phyloP scores from a whole-genome alignment of 2,797 vertebrate genomes.

The Molothrus ater region DNA sequence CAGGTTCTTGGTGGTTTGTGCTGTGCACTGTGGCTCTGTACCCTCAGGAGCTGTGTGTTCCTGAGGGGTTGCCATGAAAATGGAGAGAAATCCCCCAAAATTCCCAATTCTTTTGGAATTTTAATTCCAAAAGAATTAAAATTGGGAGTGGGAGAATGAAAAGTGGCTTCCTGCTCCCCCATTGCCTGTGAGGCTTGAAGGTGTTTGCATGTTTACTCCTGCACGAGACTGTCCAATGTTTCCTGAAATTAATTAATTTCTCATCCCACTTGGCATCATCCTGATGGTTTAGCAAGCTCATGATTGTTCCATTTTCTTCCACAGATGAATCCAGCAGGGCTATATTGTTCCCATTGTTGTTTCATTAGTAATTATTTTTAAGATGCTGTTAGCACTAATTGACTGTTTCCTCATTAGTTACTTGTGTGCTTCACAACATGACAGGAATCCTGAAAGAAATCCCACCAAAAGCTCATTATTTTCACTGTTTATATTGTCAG shows the following conservation, averaged over 20 bases:
- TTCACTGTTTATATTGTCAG: background rate
- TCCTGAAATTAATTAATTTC: background rate
- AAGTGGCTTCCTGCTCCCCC: conserved; percentile 69
- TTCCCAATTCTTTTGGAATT: no score
- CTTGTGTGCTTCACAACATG: accelerated
- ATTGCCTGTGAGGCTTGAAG: background rate
- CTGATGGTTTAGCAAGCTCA: background rate
- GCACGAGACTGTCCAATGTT: conserved; percentile 52
- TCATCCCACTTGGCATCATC: background rate
- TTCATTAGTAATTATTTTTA: background rate
- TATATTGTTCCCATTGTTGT: background rate
- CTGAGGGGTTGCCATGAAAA: background rate
- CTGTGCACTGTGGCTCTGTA: background rate
- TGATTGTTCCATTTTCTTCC: background rate
- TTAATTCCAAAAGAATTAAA: background rate
- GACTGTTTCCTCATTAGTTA: background rate
- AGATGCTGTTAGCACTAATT: background rate
- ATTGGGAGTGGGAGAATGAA: conserved; percentile 48
- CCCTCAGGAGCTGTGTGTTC: background rate
- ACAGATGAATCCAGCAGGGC: background rate
- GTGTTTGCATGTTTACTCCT: background rate
- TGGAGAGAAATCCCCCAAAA: background rate
- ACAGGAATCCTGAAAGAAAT: background rate
- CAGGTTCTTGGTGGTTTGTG: background rate
- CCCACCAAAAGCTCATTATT: background rate